Percentiles rank a stretch among this genome's conserved stretches.
phyloP scores from a whole-genome alignment of 1,140 invertebrate species.

The Heliconius hermathena region DNA sequence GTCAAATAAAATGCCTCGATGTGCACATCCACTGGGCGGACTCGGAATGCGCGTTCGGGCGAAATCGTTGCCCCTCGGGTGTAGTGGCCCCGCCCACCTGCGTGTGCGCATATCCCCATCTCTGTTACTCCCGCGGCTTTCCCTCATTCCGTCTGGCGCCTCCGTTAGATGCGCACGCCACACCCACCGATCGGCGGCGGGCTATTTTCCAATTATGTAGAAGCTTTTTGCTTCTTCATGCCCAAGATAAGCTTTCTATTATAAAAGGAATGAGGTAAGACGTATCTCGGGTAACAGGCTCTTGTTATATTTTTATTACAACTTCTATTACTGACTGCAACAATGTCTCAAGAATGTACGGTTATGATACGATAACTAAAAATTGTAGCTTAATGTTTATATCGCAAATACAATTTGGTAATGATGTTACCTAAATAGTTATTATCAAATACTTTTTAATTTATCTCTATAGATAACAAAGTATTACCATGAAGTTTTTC shows the following conservation, averaged over 20 bases:
- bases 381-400: too few species aligned
- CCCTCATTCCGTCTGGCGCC: constrained; percentile 52
- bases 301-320: constrained; percentile 19
- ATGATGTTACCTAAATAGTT: too few species aligned
- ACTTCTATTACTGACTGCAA: constrained; percentile 1
- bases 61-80: constrained; percentile 58
- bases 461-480: too few species aligned
- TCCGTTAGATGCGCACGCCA: constrained; percentile 50
- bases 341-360: background rate
- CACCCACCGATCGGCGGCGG: constrained; percentile 62
- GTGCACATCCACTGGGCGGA: constrained; percentile 65
- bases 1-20: constrained; percentile 45
- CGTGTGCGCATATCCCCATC: constrained; percentile 50
- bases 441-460: too few species aligned
- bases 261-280: constrained; percentile 32
- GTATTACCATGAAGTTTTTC: too few species aligned
- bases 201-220: constrained; percentile 74
- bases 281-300: constrained; percentile 24
- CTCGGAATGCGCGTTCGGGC: constrained; percentile 58
- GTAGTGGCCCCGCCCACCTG: constrained; percentile 59
- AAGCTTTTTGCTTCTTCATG: constrained; percentile 72
- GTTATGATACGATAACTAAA: too few species aligned
- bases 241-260: constrained; percentile 69
- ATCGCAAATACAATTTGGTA: too few species aligned
- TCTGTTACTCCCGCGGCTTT: constrained; percentile 39